Percentiles rank a stretch among this genome's conserved stretches.
These are phyloP conservation scores for Calameuta filiformis DNA, from an alignment of 2,888 invertebrate genomes.

Conservation along the genomic window DNA sequence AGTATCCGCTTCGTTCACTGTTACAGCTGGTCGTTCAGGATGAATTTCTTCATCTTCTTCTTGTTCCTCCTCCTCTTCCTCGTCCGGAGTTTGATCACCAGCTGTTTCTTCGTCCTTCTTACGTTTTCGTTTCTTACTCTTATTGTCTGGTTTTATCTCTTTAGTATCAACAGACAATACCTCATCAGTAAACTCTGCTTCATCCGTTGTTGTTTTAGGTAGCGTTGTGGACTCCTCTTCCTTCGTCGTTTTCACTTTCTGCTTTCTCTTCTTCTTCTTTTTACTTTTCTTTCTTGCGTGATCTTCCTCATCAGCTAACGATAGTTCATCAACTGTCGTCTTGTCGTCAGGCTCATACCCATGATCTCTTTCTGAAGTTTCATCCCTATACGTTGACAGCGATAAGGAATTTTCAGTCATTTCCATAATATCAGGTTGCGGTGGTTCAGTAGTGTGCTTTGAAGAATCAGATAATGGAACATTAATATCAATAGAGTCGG, in stretches of 20 bases:
- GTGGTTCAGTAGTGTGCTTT: constrained; percentile 67
- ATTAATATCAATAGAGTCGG: constrained; percentile 69
- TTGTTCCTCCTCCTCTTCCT: constrained; percentile 28
- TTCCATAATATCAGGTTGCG: constrained; percentile 53
- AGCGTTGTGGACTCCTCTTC: constrained; percentile 68
- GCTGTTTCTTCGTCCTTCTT: constrained; percentile 53
- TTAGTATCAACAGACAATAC: constrained; percentile 34
- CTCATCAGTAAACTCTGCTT: constrained; percentile 64
- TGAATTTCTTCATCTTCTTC: constrained; percentile 24
- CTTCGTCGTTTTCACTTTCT: constrained; percentile 68
- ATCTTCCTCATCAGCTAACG: constrained; percentile 57
- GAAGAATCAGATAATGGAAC: constrained; percentile 69
- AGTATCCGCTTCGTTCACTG: constrained; percentile 58
- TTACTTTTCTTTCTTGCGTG: constrained; percentile 66
- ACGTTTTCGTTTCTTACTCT: constrained; percentile 67
- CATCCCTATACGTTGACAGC: constrained; percentile 50
- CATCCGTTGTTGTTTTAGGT: constrained; percentile 57
- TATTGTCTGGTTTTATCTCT: constrained; percentile 62
- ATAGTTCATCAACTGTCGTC: constrained; percentile 71
- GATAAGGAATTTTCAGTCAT: constrained; percentile 31
- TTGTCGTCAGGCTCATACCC: constrained; percentile 82
- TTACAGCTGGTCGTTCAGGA: constrained; percentile 66
- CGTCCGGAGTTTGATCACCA: constrained; percentile 29
- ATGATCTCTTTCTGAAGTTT: constrained; percentile 66
- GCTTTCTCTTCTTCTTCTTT: constrained; percentile 64